Conservation (phyloP, 2,797 vertebrate genomes). For the Lepilemur ruficaudatus region DNA sequence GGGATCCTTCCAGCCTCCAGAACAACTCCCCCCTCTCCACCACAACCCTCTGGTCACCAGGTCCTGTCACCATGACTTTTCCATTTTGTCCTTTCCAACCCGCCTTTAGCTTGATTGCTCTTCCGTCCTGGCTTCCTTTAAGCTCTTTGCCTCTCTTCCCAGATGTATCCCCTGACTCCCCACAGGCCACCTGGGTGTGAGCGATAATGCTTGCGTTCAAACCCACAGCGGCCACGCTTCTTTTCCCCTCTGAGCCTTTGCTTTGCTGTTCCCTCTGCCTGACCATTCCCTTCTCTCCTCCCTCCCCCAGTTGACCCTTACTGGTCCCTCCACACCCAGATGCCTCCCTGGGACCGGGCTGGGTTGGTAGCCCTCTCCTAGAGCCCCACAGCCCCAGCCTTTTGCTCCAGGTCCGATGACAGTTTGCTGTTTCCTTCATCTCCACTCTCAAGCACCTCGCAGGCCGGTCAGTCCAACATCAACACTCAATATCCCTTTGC, state of each 20-base stretch:
- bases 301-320: neutral
- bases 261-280: neutral
- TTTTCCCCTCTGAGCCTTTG: neutral
- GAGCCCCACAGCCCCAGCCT: neutral
- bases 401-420: neutral
- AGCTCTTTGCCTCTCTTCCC: neutral
- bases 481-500: neutral
- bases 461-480: neutral
- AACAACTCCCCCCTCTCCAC: neutral
- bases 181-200: neutral
- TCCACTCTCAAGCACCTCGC: neutral
- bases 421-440: neutral
- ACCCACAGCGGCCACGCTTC: neutral
- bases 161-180: neutral
- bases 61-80: neutral
- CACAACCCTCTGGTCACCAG: neutral
- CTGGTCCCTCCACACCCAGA: neutral
- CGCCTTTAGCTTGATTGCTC: neutral
- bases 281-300: neutral
- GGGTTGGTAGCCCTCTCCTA: neutral
- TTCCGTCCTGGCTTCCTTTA: neutral
- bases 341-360: neutral
- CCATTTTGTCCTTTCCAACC: neutral
- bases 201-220: neutral
- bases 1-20: neutral